Percentiles rank a stretch among this genome's conserved stretches.
Evolutionary conservation across 2,888 invertebrate genomes (phyloP).

Genomic region (Notodonta dromedarius): DNA sequence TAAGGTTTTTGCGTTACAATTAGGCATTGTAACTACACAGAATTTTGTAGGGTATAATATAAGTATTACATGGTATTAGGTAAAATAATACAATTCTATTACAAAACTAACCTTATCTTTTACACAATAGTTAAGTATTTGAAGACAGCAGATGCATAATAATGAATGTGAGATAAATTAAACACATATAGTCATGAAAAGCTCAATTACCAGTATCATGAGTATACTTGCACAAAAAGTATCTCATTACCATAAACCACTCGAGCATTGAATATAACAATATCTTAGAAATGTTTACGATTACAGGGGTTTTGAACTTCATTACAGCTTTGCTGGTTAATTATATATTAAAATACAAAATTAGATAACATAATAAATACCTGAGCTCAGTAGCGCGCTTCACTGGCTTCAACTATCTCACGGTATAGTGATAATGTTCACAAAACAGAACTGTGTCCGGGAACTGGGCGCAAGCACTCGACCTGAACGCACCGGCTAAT

Average conservation of each 20-base stretch:
- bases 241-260: neutral
- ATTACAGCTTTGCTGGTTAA: neutral
- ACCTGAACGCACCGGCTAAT: slow-evolving; percentile 54
- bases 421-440: slow-evolving; percentile 57
- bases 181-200: no score
- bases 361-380: slow-evolving; percentile 31
- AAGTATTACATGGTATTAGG: no score
- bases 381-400: slow-evolving; percentile 51
- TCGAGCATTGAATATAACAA: neutral
- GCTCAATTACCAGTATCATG: neutral
- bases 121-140: no score
- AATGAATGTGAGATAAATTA: no score
- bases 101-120: no score
- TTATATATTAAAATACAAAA: neutral
- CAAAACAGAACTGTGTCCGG: slow-evolving; percentile 75
- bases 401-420: slow-evolving; percentile 61
- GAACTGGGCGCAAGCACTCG: slow-evolving; percentile 67
- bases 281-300: neutral
- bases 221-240: neutral
- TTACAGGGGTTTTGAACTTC: neutral
- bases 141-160: no score
- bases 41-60: no score
- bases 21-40: no score
- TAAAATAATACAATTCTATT: no score
- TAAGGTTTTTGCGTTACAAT: no score